phyloP scores from a whole-genome alignment of 2,113 vertebrate species.

The Ophthalmolycus amberensis region DNA sequence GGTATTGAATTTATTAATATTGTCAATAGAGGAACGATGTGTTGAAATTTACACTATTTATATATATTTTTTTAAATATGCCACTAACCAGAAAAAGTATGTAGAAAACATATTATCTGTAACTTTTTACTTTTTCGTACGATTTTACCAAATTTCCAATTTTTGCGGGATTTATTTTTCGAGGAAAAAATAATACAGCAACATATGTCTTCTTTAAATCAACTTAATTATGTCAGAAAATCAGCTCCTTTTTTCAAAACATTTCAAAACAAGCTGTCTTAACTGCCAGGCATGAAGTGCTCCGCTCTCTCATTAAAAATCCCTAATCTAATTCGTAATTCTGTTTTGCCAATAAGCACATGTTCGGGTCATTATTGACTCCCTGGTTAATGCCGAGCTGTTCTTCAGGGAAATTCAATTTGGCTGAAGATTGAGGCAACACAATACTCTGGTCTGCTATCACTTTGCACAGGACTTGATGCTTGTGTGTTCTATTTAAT shows the following conservation, averaged over 20 bases:
- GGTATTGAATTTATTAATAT: constrained; percentile 45
- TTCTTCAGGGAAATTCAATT: constrained; percentile 81
- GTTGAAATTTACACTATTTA: background rate
- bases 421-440: constrained; percentile 75
- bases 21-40: constrained; percentile 17
- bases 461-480: constrained; percentile 66
- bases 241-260: constrained; percentile 64
- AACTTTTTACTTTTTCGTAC: background rate
- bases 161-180: background rate
- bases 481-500: constrained; percentile 48
- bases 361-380: constrained; percentile 84
- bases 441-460: constrained; percentile 75
- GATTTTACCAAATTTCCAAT: background rate
- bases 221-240: constrained; percentile 59
- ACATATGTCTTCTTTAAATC: constrained; percentile 67
- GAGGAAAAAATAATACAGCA: background rate
- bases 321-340: constrained; percentile 84
- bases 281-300: constrained; percentile 79
- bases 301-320: constrained; percentile 84
- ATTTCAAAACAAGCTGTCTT: constrained; percentile 73
- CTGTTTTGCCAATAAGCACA: constrained; percentile 84
- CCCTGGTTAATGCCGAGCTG: constrained; percentile 78
- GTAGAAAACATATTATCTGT: background rate
- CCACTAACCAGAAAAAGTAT: background rate
- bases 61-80: constrained; percentile 2